Conservation (phyloP, 2,113 vertebrate genomes). For the Paramormyrops kingsleyae region DNA sequence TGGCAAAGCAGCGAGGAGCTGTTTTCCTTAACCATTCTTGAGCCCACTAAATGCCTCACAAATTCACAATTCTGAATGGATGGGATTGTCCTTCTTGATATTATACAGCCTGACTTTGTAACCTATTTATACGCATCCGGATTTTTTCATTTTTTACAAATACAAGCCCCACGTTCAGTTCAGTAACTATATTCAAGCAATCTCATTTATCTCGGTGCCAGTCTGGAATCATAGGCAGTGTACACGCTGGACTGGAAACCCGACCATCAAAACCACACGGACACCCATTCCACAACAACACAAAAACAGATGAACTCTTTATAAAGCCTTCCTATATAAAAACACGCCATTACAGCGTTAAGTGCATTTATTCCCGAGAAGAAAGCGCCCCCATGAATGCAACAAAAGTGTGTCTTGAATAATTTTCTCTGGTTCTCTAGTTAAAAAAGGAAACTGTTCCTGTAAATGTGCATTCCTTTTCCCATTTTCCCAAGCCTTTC, state of each 20-base stretch:
- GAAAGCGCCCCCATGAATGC: not conserved
- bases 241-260: not conserved
- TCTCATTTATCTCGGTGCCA: not conserved
- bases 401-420: not conserved
- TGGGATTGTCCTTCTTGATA: not conserved
- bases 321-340: not conserved
- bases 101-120: not conserved
- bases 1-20: not conserved
- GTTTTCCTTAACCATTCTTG: not conserved
- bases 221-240: not conserved
- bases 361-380: not conserved
- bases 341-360: not conserved
- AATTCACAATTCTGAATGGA: not conserved
- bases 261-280: not conserved
- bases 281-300: not conserved
- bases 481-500: slow-evolving; percentile 51
- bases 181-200: not conserved
- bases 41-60: not conserved
- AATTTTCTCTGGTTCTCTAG: not conserved
- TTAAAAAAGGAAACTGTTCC: not conserved
- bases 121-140: not conserved
- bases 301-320: not conserved
- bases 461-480: slow-evolving; percentile 4
- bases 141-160: not conserved
- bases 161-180: not conserved